Percentiles rank a stretch among this genome's conserved stretches.
Conservation (phyloP, 2,113 vertebrate species). For the Aix galericulata region DNA sequence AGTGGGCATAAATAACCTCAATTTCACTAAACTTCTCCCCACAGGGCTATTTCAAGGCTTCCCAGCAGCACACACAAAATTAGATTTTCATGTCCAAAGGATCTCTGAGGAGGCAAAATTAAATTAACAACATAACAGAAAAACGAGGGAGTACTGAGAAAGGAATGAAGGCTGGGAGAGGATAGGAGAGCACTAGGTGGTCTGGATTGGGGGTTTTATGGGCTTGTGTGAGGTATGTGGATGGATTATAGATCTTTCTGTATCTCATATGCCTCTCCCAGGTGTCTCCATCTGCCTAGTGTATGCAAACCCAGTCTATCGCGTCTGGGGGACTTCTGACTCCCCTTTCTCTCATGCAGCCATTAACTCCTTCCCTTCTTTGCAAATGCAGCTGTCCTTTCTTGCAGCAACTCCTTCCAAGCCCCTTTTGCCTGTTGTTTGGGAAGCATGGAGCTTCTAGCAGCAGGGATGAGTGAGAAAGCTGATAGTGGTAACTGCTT, state of each 20-base stretch:
- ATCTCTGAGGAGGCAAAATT: conserved; percentile 48
- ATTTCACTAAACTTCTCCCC: conserved; percentile 21
- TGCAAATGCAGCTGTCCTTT: background rate
- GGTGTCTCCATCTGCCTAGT: background rate
- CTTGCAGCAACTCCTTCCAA: background rate
- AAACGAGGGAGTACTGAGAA: conserved; percentile 19
- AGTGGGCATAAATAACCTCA: conserved; percentile 26
- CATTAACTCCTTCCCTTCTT: background rate
- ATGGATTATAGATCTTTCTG: background rate
- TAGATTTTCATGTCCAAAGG: conserved; percentile 49
- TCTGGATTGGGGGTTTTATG: background rate
- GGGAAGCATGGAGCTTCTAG: background rate
- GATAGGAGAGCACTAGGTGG: background rate
- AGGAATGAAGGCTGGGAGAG: background rate
- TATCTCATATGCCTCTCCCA: background rate
- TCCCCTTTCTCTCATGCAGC: background rate
- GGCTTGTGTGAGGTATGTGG: background rate
- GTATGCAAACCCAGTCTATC: background rate
- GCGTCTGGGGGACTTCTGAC: background rate
- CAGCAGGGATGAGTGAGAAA: background rate
- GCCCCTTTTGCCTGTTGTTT: background rate
- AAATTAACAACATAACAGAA: conserved; percentile 30
- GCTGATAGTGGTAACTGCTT: background rate
- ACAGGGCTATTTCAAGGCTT: conserved; percentile 40
- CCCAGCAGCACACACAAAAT: conserved; percentile 33